Percentiles rank a stretch among this genome's conserved stretches.
These are phyloP conservation scores for Emydocephalus ijimae DNA, from an alignment of 2,113 vertebrate species.

Conservation along the genomic window DNA sequence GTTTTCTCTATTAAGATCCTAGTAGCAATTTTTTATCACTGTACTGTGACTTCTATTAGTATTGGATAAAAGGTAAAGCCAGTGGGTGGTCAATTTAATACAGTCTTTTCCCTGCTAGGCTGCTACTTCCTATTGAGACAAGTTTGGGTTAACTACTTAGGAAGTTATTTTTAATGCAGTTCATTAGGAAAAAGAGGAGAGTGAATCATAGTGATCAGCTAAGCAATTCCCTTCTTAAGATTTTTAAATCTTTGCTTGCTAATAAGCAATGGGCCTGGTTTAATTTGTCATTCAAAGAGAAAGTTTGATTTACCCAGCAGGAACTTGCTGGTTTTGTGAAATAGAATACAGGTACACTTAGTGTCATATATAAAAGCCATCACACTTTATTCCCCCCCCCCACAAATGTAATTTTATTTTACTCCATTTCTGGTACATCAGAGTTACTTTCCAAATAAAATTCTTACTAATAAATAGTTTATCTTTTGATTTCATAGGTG, in stretches of 20 bases:
- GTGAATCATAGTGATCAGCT: slow-evolving; percentile 15
- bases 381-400: too few relatives aligned
- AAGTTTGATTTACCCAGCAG: neutral
- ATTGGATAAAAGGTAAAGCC: slow-evolving; percentile 5
- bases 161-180: neutral
- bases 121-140: neutral
- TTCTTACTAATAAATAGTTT: neutral
- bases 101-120: neutral
- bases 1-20: slow-evolving; percentile 1
- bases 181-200: neutral
- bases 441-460: neutral
- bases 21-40: slow-evolving; percentile 6
- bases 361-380: neutral
- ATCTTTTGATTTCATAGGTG: neutral
- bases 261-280: neutral
- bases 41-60: slow-evolving; percentile 3
- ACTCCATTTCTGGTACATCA: neutral
- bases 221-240: neutral
- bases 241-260: neutral
- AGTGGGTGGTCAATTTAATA: slow-evolving; percentile 14
- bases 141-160: neutral
- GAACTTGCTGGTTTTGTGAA: neutral
- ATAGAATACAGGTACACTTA: neutral
- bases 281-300: neutral
- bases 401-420: neutral